phyloP scores from a whole-genome alignment of 2,888 invertebrate genomes.

The Drosophila longiperda region DNA sequence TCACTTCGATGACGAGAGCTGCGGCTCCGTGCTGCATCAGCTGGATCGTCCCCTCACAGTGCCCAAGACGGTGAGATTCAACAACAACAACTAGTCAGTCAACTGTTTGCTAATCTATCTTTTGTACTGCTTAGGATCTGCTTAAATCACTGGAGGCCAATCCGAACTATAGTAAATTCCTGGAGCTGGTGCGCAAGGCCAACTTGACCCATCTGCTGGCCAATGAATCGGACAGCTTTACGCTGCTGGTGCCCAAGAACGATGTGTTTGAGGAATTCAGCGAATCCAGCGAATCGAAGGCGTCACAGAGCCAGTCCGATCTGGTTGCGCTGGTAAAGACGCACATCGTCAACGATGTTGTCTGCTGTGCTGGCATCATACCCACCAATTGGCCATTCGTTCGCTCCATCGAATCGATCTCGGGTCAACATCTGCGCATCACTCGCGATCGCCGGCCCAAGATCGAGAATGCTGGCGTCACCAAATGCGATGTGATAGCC shows the following conservation, averaged over 20 bases:
- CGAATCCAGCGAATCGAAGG: slow-evolving; percentile 71
- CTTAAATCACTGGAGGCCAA: slow-evolving; percentile 81
- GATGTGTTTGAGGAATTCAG: slow-evolving; percentile 84
- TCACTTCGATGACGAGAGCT: slow-evolving; percentile 88
- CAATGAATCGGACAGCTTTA: slow-evolving; percentile 80
- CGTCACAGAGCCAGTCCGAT: slow-evolving; percentile 66
- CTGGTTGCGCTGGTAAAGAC: slow-evolving; percentile 81
- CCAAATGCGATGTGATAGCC: slow-evolving; percentile 84
- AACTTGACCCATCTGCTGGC: slow-evolving; percentile 82
- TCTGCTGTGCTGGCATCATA: slow-evolving; percentile 85
- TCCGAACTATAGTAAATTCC: slow-evolving; percentile 84
- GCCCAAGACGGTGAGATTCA: slow-evolving; percentile 77
- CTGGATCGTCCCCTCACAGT: slow-evolving; percentile 87
- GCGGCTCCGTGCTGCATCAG: slow-evolving; percentile 89
- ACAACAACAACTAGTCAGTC: neutral
- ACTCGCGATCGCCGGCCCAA: slow-evolving; percentile 85
- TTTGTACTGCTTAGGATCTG: slow-evolving; percentile 70
- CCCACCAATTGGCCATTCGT: slow-evolving; percentile 85
- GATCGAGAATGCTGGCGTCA: slow-evolving; percentile 85
- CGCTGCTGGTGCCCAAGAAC: slow-evolving; percentile 84
- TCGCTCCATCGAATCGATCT: slow-evolving; percentile 83
- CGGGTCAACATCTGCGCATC: slow-evolving; percentile 82
- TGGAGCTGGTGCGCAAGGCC: slow-evolving; percentile 81
- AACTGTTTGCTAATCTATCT: neutral
- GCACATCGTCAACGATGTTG: slow-evolving; percentile 84